Evolutionary conservation across 1,140 invertebrate genomes (phyloP), one percentile per base, ranked within the genome.

Genomic region (Halesus radiatus): DNA sequence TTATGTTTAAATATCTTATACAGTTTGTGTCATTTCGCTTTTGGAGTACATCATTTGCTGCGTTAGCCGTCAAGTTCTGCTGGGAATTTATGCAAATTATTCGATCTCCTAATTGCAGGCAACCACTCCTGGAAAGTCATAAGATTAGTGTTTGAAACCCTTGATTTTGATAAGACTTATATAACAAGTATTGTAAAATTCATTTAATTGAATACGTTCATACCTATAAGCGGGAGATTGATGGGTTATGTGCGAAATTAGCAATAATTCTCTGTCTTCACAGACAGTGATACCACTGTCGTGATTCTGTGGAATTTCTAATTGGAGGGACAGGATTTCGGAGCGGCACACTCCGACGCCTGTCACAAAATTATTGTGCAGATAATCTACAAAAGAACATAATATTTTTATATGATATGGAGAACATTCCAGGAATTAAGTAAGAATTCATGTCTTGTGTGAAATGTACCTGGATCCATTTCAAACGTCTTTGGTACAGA

Each of bases 61-160:
- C 87, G 29, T 88, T 88, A 15, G 85, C 80, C 18, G 91, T 91
- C 66, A 92, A 83, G 80, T 91, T 93, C 60, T 92, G 90, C 85
- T 93, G 92, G 20, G 95, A 94, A 85, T 97, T 97, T 52, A 97
- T 92, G 1, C 94, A 92, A 83, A 97, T 88, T n/a, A 97, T 92
- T 81, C 96, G 89, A 86, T 97, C 96, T 20, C 96, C 94, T 15
- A 94, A 91, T 90, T 97, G 95, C 16, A 97, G 89, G 79, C 95
- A 93, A 16, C 95, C 95, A 84, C 93, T 93, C 82, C 89, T 83
- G 50, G 15, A 75, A 56, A 56, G 7, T 10, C 22, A 37, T 6
- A 66, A 66, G 37, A 45, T 45, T 45, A 45, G 37, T 45, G 37
- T 45, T 45, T 45, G 37, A 45, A 45, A 45, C 37, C 10, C 1